Evolutionary conservation across 2,888 invertebrate genomes (phyloP).

Genomic region (Sinodicranocentrus sp.): DNA sequence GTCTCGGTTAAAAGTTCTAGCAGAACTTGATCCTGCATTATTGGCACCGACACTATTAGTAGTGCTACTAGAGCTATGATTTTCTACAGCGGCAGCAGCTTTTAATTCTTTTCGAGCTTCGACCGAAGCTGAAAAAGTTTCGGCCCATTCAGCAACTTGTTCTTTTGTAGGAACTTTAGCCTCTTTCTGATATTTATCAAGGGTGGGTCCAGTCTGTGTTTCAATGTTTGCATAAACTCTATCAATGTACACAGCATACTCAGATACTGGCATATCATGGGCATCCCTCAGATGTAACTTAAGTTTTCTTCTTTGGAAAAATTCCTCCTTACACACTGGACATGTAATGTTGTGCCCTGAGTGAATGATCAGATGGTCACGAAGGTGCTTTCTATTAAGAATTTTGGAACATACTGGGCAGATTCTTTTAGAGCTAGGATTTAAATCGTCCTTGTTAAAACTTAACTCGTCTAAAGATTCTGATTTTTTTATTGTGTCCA

Average conservation of each 20-base stretch:
- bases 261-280: conserved; percentile 29
- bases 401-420: conserved; percentile 54
- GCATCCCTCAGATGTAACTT: conserved; percentile 45
- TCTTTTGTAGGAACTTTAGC: conserved; percentile 41
- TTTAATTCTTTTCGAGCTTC: background rate
- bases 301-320: conserved; percentile 12
- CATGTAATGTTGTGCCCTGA: conserved; percentile 31
- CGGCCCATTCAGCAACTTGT: conserved; percentile 14
- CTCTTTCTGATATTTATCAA: conserved; percentile 15
- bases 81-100: background rate
- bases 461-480: too few relatives aligned
- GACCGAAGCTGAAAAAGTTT: too few relatives aligned
- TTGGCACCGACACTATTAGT: too few relatives aligned
- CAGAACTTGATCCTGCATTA: too few relatives aligned
- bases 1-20: background rate
- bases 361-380: conserved; percentile 49
- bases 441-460: background rate
- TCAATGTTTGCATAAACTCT: conserved; percentile 23
- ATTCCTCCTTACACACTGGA: conserved; percentile 37
- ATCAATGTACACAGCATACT: conserved; percentile 16
- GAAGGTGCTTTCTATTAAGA: conserved; percentile 1
- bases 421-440: conserved; percentile 30
- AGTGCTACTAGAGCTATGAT: background rate
- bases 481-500: background rate
- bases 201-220: conserved; percentile 22